Evolutionary conservation across 2,797 vertebrate species (phyloP), one percentile per base, ranked within the genome.

Genomic region (Brachymystax lenok): DNA sequence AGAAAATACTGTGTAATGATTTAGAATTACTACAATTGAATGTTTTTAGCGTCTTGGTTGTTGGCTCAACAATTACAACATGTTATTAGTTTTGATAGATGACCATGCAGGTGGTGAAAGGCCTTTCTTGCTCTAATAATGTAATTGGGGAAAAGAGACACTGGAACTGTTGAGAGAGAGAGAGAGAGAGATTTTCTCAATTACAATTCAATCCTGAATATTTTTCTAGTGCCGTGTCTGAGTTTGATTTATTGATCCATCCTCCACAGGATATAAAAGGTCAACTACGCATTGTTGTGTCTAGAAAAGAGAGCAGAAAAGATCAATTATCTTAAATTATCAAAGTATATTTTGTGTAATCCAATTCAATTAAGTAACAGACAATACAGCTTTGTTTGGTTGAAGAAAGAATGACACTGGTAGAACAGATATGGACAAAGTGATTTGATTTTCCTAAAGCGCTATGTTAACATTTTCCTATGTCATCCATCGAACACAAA

Each of bases 31-130:
- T 75, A 66, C 73, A 77, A 76, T 82, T 79, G 79, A 87, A 86
- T 85, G 80, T 79, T 79, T 67, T 72, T 86, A 63, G 77, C 77
- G 77, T 81, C 73, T 74, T 77, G 54, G 79, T 84, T 82, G 83
- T 85, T 85, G 80, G 84, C 77, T 76, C 78, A 87, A 84, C 80
- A 86, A 84, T 85, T 83, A 82, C 80, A 80, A 84, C 68, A 83
- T 81, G 82, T 81, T 80, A 83, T 81, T 46, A 2, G 40, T 46
- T 12, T 73, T 78, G 80, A 89, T 83, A 76, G 73, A 83, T 82
- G 63, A 81, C 75, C 33, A n/a, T n/a, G 51, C 46, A 69, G 76
- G 27, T 66, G 73, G 79, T 79, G 74, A 81, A 69, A 52, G 71
- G 21, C 73, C 71, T 74, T 66, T 73, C 50, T 73, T 71, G 10